Evolutionary conservation across 2,888 invertebrate genomes (phyloP), one percentile per base, ranked within the genome.

Genomic region (Latrodectus hesperus): DNA sequence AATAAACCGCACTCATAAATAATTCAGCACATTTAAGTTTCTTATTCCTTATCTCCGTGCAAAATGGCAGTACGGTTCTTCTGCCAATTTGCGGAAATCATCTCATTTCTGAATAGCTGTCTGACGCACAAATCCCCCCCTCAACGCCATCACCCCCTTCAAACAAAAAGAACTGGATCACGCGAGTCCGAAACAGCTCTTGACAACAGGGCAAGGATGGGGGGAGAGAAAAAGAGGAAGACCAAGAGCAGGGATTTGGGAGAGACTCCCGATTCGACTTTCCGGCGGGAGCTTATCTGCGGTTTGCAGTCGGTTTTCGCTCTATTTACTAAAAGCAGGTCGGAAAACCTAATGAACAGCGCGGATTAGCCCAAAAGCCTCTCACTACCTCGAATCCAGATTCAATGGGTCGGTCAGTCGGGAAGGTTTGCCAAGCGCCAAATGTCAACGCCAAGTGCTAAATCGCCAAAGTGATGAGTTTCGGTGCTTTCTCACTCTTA

Each of bases 301-400:
- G 86, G 86, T 81, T 77, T 87, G 81, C 86, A 87, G 81, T 87
- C 67, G 86, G 86, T 87, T 87, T 87, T 81, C 86, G 86, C 86
- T 87, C 86, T 87, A 87, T 87, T 87, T 87, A 87, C 86, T 77
- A 73, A 87, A 87, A 75, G 77, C 55, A 82, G 71, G 72, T 68
- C 77, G 77, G 86, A 81, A 82, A 87, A 77, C 86, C 86, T 87
- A 87, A 87, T 87, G 86, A 87, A 81, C 86, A 87, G 81, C 67
- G 65, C 65, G 86, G 86, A 87, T 87, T 87, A 87, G 73, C 72
- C 60, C 51, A 80, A 77, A 76, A 72, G 73, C 73, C 74, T 38
- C 67, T n/a, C 49, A 22, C 75, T 49, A 38, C 38, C 17, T 64
- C 16, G 52, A 85, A 79, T 68, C 84, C 60, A n/a, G 73, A 72